A percentile compares a stretch with the other conserved stretches of the same genome.
Evolutionary conservation across 2,888 invertebrate species (phyloP).

Genomic region (Chouioia cunea): DNA sequence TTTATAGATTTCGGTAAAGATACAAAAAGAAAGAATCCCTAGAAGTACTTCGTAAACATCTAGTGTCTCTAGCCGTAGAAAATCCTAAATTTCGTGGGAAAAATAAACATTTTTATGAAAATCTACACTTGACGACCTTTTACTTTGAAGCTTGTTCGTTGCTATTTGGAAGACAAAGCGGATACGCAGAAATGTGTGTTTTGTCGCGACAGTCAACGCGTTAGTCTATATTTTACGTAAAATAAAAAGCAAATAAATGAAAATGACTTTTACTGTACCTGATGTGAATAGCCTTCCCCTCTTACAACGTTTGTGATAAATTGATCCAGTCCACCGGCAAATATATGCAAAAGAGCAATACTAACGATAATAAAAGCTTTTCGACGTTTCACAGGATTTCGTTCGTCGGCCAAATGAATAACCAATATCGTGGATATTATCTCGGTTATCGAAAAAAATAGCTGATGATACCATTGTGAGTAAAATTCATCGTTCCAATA

Average conservation of each 20-base stretch:
- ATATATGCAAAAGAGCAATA: conserved; percentile 74
- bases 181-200: background rate
- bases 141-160: too few relatives aligned
- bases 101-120: too few relatives aligned
- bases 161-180: too few relatives aligned
- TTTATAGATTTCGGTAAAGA: too few relatives aligned
- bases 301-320: conserved; percentile 75
- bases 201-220: background rate
- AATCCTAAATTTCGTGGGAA: too few relatives aligned
- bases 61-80: too few relatives aligned
- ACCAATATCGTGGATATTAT: conserved; percentile 74
- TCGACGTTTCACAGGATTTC: conserved; percentile 70
- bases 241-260: conserved; percentile 13
- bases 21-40: too few relatives aligned
- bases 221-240: background rate
- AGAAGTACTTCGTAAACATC: too few relatives aligned
- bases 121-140: too few relatives aligned
- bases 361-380: conserved; percentile 73
- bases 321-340: conserved; percentile 77
- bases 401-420: conserved; percentile 72
- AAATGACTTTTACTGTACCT: conserved; percentile 70
- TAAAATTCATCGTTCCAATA: conserved; percentile 81
- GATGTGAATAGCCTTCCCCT: conserved; percentile 76
- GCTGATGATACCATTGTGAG: conserved; percentile 78
- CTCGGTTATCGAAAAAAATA: conserved; percentile 75